Evolutionary conservation across 2,888 invertebrate species (phyloP).

Genomic region (Mimas tiliae): DNA sequence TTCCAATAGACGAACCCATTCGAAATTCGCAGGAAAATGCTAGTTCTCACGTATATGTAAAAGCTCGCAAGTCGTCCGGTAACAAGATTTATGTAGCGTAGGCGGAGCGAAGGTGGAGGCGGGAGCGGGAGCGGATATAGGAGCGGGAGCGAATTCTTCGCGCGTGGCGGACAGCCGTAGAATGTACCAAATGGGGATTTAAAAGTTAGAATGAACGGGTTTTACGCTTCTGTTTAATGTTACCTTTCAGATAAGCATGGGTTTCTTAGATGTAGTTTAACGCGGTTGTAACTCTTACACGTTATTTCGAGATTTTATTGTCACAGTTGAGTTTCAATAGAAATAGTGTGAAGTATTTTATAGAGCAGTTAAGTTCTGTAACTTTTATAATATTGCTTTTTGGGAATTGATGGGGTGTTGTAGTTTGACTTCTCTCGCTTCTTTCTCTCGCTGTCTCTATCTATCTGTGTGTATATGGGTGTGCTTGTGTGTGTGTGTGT

Average conservation of each 20-base stretch:
- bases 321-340: too few species aligned
- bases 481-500: too few species aligned
- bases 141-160: constrained; percentile 7
- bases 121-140: neutral
- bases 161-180: constrained; percentile 36
- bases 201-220: constrained; percentile 14
- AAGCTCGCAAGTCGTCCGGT: constrained; percentile 42
- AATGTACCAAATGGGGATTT: constrained; percentile 28
- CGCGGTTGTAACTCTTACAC: neutral
- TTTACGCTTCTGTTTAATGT: constrained; percentile 19
- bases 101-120: neutral
- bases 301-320: neutral
- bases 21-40: constrained; percentile 9
- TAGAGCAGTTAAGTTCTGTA: too few species aligned
- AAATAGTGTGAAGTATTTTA: too few species aligned
- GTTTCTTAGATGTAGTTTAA: neutral
- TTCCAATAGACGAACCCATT: neutral
- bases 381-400: too few species aligned
- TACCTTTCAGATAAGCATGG: constrained; percentile 23
- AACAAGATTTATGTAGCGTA: constrained; percentile 40
- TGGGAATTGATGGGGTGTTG: too few species aligned
- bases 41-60: constrained; percentile 36
- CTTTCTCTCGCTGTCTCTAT: too few species aligned
- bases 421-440: too few species aligned
- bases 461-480: too few species aligned